Evolutionary conservation across 2,113 vertebrate genomes (phyloP), one percentile per base, ranked within the genome.

Genomic region (Centropus bengalensis): DNA sequence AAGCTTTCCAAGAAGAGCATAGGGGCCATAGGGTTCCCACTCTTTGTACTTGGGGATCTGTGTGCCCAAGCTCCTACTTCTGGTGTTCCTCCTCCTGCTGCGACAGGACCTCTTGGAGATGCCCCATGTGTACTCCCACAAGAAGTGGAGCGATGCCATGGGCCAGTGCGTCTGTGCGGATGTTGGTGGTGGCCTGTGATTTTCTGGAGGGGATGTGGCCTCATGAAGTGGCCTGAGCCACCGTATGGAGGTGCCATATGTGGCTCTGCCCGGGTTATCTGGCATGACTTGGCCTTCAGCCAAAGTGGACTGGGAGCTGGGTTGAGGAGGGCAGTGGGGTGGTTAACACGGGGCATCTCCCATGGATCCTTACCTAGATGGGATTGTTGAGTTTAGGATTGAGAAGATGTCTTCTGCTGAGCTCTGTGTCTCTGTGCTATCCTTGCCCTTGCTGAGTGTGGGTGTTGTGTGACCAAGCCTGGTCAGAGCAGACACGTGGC

Each of bases 231-330:
- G 16, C 42, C 81, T 15, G 24, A 89, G 6, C 12, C n/a, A 19
- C 8, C 17, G 24, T 22, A 1, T 20, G 66, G 20, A 19, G 49
- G 18, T 26, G 42, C 38, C 5, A 0, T n/a, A 2, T 0, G 0
- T 42, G 70, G 28, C 66, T 67, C 32, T 84, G 40, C 40, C 54
- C 0, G 3, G 5, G 14, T 78, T 76, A 5, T 58, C 24, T 45
- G 1, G 22, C 8, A 1, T 14, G 38, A 12, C 42, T 71, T 82
- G 21, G 42, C 47, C 23, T 63, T 88, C 56, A 59, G 1, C 18
- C 33, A 7, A 20, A 70, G 60, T 0, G 58, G 44, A 21, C 62
- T 55, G 38, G 18, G 59, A 70, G 33, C 5, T 79, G 52, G 44
- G 56, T 28, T 24, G 63, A 14, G 6, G 30, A 36, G 36, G 36